Conservation (phyloP, 2,888 invertebrate species). For the Cantharis rustica region DNA sequence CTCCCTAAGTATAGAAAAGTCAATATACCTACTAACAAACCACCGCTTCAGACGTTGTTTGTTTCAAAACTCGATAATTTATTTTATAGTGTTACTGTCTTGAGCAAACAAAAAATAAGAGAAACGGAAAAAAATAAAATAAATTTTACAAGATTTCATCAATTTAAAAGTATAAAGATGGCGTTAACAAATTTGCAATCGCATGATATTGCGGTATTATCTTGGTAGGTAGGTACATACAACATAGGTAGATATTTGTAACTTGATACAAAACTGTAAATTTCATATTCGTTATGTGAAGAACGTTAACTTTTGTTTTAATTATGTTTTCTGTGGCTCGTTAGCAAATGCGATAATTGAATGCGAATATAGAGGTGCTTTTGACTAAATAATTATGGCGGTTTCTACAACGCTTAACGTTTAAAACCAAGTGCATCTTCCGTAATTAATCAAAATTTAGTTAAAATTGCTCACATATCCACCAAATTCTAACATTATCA, state of each 20-base stretch:
- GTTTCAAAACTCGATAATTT: not conserved
- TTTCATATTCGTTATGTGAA: slow-evolving; percentile 29
- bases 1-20: not conserved
- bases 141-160: not conserved
- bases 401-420: slow-evolving; percentile 11
- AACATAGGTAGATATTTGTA: slow-evolving; percentile 20
- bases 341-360: slow-evolving; percentile 29
- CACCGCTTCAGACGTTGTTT: not conserved
- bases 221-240: too few relatives aligned
- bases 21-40: not conserved
- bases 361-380: slow-evolving; percentile 26
- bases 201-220: slow-evolving; percentile 21
- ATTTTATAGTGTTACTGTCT: not conserved
- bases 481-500: not conserved
- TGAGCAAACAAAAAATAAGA: not conserved
- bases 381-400: slow-evolving; percentile 26
- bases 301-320: slow-evolving; percentile 29
- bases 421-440: slow-evolving; percentile 12
- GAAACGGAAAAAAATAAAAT: not conserved
- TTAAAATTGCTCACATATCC: slow-evolving; percentile 10
- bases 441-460: slow-evolving; percentile 17
- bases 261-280: slow-evolving; percentile 24
- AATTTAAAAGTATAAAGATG: not conserved
- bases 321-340: slow-evolving; percentile 29
- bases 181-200: not conserved